Evolutionary conservation across 2,888 invertebrate genomes (phyloP).

Genomic region (Acrobeloides nanus): DNA sequence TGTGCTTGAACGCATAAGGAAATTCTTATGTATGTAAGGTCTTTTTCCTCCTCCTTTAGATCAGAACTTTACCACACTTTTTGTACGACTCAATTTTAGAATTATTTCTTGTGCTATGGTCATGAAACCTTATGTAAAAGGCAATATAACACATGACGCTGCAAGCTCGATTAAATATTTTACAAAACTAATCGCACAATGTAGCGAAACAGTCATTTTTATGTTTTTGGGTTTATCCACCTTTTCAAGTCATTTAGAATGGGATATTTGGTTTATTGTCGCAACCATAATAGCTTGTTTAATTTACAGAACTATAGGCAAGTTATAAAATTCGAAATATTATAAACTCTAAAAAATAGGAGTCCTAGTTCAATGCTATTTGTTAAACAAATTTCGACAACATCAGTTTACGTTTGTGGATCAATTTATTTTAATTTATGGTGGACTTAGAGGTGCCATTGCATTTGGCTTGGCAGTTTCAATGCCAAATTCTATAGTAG

Average conservation of each 20-base stretch:
- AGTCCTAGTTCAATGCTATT: no score
- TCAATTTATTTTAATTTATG: constrained; percentile 84
- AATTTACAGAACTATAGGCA: constrained; percentile 72
- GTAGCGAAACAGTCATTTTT: constrained; percentile 67
- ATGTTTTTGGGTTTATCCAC: constrained; percentile 97
- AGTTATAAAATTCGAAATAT: not conserved
- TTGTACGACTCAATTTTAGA: no score
- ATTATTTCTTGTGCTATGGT: constrained; percentile 96
- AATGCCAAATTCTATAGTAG: constrained; percentile 71
- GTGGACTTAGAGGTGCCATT: constrained; percentile 88
- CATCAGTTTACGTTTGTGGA: constrained; percentile 53
- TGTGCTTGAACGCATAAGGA: no score
- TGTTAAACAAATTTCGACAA: no score
- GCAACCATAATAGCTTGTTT: constrained; percentile 59
- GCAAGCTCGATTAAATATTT: constrained; percentile 95
- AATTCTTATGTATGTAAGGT: no score
- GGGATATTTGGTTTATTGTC: constrained; percentile 60
- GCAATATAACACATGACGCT: constrained; percentile 90
- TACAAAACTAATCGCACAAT: constrained; percentile 90
- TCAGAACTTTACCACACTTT: no score
- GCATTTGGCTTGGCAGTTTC: constrained; percentile 79
- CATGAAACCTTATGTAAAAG: constrained; percentile 96
- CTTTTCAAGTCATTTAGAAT: constrained; percentile 60
- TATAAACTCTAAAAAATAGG: not conserved
- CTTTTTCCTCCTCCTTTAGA: no score